Evolutionary conservation across 2,113 vertebrate species (phyloP), one percentile per base, ranked within the genome.

Genomic region (Channa maculata): DNA sequence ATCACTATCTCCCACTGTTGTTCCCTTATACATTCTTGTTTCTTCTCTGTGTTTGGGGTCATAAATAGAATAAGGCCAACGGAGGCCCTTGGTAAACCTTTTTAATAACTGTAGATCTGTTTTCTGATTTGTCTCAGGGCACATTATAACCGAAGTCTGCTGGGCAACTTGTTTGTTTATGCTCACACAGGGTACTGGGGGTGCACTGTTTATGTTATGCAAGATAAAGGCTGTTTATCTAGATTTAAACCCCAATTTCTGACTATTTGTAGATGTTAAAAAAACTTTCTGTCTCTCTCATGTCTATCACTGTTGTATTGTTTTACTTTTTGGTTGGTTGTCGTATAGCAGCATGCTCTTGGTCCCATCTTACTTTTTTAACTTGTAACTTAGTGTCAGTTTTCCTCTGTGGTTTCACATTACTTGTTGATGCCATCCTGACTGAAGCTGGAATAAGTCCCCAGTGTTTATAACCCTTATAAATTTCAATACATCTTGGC

Each of bases 341-440:
- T 71, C 75, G 62, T 61, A 72, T 65, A 33, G 14, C 49, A 61
- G 64, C 84, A 73, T 5, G 87, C 48, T 65, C 1, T 46, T 51
- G 7, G 3, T 46, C 6, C 14, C 13, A 14, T 50, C 54, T 57
- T 50, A 11, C 53, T 61, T 57, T 46, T 59, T 71, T 50, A 46
- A 70, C 55, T 66, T 61, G 75, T 51, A 24, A 46, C 55, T 82
- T 11, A 12, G 45, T 44, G 60, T 81, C 62, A 57, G 15, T 60
- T 75, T 63, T 33, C 9, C 13, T 34, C 14, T 8, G 45, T 46
- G 24, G 41, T 59, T 58, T 53, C 43, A 41, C 3, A 36, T 50
- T 8, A 1, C 59, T 24, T 52, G 9, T 71, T 69, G 68, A 9
- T 69, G 51, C 34, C 38, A 8, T 45, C 13, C 24, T 57, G 44